Conservation (phyloP, 2,113 vertebrate genomes). For the Globicephala melas region DNA sequence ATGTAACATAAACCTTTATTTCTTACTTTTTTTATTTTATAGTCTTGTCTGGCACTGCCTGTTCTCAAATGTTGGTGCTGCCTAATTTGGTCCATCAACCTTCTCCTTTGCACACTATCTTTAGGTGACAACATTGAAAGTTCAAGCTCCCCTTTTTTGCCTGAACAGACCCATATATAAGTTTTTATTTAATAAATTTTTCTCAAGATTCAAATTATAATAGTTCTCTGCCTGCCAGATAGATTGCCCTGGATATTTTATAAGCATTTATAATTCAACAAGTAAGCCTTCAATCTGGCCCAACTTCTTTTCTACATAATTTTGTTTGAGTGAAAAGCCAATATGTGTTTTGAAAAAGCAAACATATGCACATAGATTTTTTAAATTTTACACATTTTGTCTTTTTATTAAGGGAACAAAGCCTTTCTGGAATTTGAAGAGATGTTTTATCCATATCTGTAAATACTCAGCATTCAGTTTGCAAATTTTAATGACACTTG, state of each 20-base stretch:
- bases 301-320: slow-evolving; percentile 9
- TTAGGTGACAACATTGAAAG: background rate
- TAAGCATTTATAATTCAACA: slow-evolving; percentile 33
- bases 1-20: background rate
- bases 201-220: background rate
- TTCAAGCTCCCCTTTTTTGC: fast-evolving
- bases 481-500: slow-evolving; percentile 64
- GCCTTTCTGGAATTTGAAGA: slow-evolving; percentile 46
- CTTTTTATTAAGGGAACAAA: slow-evolving; percentile 45
- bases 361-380: slow-evolving; percentile 20
- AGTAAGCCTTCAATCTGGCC: background rate
- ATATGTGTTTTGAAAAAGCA: slow-evolving; percentile 54
- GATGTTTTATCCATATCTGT: slow-evolving; percentile 29
- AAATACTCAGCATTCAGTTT: slow-evolving; percentile 21
- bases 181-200: background rate
- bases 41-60: background rate
- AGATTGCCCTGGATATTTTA: background rate
- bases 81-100: background rate
- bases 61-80: background rate
- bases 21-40: background rate
- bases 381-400: slow-evolving; percentile 20
- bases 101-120: background rate
- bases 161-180: background rate
- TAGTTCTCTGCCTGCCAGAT: background rate
- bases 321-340: slow-evolving; percentile 43